These are phyloP conservation scores for Tachysurus fulvidraco DNA, from an alignment of 2,113 vertebrate species.

Conservation along the genomic window DNA sequence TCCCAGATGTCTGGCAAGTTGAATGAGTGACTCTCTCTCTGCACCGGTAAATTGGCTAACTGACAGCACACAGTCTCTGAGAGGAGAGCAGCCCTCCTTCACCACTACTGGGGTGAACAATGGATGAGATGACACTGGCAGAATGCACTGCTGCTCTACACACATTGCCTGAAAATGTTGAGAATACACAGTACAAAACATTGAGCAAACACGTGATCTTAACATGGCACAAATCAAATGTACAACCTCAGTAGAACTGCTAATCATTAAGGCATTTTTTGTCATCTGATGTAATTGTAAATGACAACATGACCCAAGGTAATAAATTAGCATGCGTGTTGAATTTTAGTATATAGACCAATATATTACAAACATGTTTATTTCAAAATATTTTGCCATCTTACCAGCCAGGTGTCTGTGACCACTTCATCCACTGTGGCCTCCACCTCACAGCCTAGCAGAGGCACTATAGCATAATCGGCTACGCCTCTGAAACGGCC, in stretches of 20 bases:
- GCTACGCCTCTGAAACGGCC: conserved; percentile 78
- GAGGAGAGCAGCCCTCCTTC: conserved; percentile 79
- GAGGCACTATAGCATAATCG: conserved; percentile 90
- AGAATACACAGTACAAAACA: not conserved
- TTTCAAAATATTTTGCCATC: conserved; percentile 50
- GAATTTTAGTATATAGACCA: not conserved
- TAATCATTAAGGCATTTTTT: too few relatives aligned
- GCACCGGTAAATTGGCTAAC: conserved; percentile 92
- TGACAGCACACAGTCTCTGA: conserved; percentile 86
- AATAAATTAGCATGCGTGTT: not conserved
- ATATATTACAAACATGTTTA: not conserved
- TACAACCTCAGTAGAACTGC: too few relatives aligned
- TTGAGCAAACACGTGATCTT: not conserved
- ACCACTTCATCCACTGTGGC: conserved; percentile 90
- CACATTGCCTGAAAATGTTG: conserved; percentile 79
- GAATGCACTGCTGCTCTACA: conserved; percentile 82
- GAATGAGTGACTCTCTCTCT: conserved; percentile 88
- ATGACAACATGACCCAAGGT: not conserved
- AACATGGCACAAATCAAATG: not conserved
- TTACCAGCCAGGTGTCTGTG: conserved; percentile 97
- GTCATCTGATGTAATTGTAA: not conserved
- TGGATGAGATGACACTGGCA: conserved; percentile 80
- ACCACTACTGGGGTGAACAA: conserved; percentile 88
- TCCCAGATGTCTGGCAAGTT: conserved; percentile 85
- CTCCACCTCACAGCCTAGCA: conserved; percentile 86